A percentile compares a stretch with the other conserved stretches of the same genome.
These are phyloP conservation scores for Sciaenops ocellatus DNA, from an alignment of 2,797 vertebrate genomes.

Conservation along the genomic window DNA sequence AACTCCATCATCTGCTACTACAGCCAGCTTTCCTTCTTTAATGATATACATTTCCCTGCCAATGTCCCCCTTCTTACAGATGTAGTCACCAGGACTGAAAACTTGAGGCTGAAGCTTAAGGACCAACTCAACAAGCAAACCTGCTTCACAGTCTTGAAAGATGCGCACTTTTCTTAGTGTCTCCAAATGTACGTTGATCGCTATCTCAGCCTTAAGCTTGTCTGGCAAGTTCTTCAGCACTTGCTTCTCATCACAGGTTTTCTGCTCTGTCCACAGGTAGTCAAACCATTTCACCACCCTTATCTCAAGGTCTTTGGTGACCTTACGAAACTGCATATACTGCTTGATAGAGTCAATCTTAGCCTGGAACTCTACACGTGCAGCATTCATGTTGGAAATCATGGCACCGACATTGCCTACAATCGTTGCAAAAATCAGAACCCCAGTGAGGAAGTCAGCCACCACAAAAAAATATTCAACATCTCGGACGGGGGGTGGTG, in stretches of 20 bases:
- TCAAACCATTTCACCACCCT: slow-evolving; percentile 98
- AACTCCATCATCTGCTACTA: slow-evolving; percentile 95
- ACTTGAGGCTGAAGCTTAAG: slow-evolving; percentile 95
- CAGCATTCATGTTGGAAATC: slow-evolving; percentile 97
- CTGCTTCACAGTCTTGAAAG: slow-evolving; percentile 97
- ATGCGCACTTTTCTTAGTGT: slow-evolving; percentile 95
- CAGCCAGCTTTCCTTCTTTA: slow-evolving; percentile 94
- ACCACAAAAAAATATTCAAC: slow-evolving; percentile 96
- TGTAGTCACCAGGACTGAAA: slow-evolving; percentile 97
- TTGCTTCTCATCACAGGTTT: slow-evolving; percentile 94
- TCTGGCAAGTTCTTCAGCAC: slow-evolving; percentile 96
- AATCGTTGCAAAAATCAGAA: slow-evolving; percentile 97
- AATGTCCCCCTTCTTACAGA: slow-evolving; percentile 97
- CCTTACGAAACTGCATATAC: slow-evolving; percentile 97
- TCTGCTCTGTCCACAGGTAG: slow-evolving; percentile 96
- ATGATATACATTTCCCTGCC: slow-evolving; percentile 99
- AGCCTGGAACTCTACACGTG: slow-evolving; percentile 93
- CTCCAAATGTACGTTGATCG: slow-evolving; percentile 96
- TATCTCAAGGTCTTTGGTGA: slow-evolving; percentile 93
- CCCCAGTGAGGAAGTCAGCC: slow-evolving; percentile 93
- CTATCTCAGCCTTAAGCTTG: slow-evolving; percentile 96
- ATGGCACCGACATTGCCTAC: slow-evolving; percentile 97
- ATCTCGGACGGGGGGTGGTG: slow-evolving; percentile 92
- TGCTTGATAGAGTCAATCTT: slow-evolving; percentile 97
- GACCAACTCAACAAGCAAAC: slow-evolving; percentile 94